Percentiles rank a stretch among this genome's conserved stretches.
phyloP scores from a whole-genome alignment of 2,888 invertebrate genomes.

The Epinotia bilunana region DNA sequence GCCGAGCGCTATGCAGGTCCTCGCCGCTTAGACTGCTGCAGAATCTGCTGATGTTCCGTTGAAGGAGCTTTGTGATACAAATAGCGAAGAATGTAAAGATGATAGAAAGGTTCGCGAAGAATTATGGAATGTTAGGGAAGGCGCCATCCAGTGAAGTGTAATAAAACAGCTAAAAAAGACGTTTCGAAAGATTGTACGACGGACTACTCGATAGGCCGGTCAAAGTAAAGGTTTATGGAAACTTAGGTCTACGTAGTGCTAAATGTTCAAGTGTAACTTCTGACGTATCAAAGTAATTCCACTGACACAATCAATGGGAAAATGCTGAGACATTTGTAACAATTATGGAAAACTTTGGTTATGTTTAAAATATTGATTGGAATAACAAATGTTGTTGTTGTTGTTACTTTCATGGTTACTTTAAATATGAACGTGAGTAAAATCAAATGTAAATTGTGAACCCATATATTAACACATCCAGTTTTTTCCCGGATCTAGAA shows the following conservation, averaged over 20 bases:
- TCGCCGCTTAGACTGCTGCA: conserved; percentile 90
- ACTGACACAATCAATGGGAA: too few relatives aligned
- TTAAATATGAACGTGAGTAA: neutral
- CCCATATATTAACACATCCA: neutral
- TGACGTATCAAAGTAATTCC: neutral
- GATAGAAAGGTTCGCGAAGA: neutral
- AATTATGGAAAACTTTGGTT: neutral
- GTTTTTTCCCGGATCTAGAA: too few relatives aligned
- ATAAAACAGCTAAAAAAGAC: neutral
- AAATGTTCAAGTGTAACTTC: neutral
- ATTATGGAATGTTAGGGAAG: neutral
- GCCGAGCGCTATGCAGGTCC: conserved; percentile 89
- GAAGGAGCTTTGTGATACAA: conserved; percentile 29
- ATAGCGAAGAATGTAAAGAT: neutral
- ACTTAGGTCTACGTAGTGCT: neutral
- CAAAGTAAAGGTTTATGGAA: neutral
- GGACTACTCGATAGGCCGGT: neutral
- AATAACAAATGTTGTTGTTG: neutral
- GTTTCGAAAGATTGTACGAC: neutral
- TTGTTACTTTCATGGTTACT: neutral
- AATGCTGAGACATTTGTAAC: neutral
- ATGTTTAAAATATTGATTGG: neutral
- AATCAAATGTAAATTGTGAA: neutral
- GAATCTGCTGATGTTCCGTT: conserved; percentile 87
- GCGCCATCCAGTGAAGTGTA: neutral